A percentile compares a stretch with the other conserved stretches of the same genome.
phyloP scores from a whole-genome alignment of 1,140 invertebrate genomes.

The Calephelis virginiensis region DNA sequence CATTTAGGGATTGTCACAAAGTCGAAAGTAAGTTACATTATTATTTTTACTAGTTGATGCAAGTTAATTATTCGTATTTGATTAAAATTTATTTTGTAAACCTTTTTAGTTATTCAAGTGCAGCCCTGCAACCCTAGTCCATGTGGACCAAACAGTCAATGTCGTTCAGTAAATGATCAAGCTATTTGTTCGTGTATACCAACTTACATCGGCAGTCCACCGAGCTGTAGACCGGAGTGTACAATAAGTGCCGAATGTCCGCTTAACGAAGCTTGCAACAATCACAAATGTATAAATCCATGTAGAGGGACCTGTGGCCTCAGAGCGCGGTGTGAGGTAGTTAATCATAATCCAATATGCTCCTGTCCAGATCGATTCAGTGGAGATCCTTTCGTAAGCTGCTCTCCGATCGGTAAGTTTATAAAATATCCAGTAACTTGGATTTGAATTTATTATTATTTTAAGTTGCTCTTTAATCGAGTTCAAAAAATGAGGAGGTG shows the following conservation, averaged over 20 bases:
- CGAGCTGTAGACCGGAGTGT: constrained; percentile 86
- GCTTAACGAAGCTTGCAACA: constrained; percentile 82
- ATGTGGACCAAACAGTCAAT: constrained; percentile 87
- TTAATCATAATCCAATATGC: constrained; percentile 87
- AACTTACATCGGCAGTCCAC: constrained; percentile 85
- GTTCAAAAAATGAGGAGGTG: too few relatives aligned
- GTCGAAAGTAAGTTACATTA: constrained; percentile 48
- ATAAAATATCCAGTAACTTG: neutral
- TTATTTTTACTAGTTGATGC: neutral
- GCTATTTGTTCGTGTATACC: constrained; percentile 86
- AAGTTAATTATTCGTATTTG: neutral
- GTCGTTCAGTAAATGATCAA: constrained; percentile 81
- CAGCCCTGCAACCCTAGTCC: constrained; percentile 83
- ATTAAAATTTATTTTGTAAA: constrained; percentile 4
- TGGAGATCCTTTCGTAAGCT: constrained; percentile 84
- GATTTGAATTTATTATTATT: too few relatives aligned
- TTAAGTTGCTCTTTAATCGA: too few relatives aligned
- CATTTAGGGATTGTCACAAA: constrained; percentile 80
- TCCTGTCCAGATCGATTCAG: constrained; percentile 81
- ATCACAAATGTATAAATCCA: constrained; percentile 84
- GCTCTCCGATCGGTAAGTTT: constrained; percentile 76
- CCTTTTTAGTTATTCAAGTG: constrained; percentile 48
- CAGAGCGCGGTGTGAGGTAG: constrained; percentile 87
- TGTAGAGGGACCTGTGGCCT: constrained; percentile 86
- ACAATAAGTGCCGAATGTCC: constrained; percentile 85